Evolutionary conservation across 2,888 invertebrate species (phyloP).

Genomic region (Eristalis arbustorum): DNA sequence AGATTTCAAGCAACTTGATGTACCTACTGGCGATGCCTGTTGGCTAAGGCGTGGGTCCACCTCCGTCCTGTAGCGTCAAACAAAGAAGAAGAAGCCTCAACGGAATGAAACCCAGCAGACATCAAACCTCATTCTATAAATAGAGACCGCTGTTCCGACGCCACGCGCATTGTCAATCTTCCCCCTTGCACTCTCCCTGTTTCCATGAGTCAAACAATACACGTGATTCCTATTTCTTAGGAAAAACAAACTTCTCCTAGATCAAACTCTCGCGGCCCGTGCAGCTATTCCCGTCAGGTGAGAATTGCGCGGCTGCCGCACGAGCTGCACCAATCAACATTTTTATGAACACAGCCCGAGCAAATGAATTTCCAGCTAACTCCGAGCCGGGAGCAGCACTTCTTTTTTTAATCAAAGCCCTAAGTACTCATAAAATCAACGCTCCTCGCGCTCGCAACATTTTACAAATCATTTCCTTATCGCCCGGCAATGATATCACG

Average conservation of each 20-base stretch:
- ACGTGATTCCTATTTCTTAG: not conserved
- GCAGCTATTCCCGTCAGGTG: not conserved
- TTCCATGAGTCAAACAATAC: not conserved
- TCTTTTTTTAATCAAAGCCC: slow-evolving; percentile 2
- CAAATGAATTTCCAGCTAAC: not conserved
- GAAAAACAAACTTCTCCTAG: not conserved
- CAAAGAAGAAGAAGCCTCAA: too few species aligned
- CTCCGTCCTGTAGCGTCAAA: too few species aligned
- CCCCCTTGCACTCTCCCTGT: too few species aligned
- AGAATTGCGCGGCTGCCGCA: not conserved
- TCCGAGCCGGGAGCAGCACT: not conserved
- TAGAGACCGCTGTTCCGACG: too few species aligned
- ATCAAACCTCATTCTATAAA: too few species aligned
- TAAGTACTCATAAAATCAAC: not conserved
- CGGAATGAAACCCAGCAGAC: too few species aligned
- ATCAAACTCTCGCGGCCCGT: not conserved
- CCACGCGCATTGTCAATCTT: too few species aligned
- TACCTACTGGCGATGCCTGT: too few species aligned
- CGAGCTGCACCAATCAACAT: not conserved
- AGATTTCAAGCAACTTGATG: too few species aligned
- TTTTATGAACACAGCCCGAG: not conserved
- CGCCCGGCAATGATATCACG: slow-evolving; percentile 26
- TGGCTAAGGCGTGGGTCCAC: too few species aligned
- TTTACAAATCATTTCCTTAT: slow-evolving; percentile 34
- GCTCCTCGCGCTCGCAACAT: not conserved